Evolutionary conservation across 2,797 vertebrate genomes (phyloP), one percentile per base, ranked within the genome.

Genomic region (Helicolenus hilgendorfi): DNA sequence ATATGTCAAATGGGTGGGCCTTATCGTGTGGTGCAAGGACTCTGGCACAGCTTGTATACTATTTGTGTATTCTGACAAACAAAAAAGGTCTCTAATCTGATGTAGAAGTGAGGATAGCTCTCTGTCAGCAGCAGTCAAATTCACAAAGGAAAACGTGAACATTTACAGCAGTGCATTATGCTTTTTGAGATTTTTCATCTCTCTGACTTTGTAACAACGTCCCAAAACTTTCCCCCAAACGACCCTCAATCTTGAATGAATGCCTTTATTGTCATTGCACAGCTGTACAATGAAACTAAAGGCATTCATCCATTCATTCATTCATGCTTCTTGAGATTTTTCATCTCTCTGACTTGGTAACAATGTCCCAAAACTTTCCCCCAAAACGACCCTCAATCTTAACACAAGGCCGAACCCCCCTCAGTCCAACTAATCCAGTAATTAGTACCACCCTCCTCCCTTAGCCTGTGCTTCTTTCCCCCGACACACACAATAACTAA

Each of bases 401-500:
- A 70, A 59, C 49, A 24, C 33, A 31, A 69, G 33, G 15, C 27
- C 2, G 4, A 24, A n/a, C 15, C 24, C 63, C 26, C 67, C 18
- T 20, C 41, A 55, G 18, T 73, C 73, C 58, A 79, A 53, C 77
- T 86, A 84, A 90, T 91, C 41, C 68, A 71, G 49, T 18, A 26
- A 79, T 88, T 35, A 75, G 58, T 14, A 26, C 31, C 63, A 26
- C 49, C 33, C 55, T 45, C 55, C 53, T 56, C 13, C 62, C 49
- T 4, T 36, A 65, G 15, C 62, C 67, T 72, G 11, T 81, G 11
- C 45, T 29, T 80, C 45, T 77, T 58, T 76, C 53, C 68, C 60
- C 81, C 82, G 69, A 90, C 74, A 77, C 87, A 55, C 53, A 89
- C 64, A 84, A 55, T 77, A 86, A 82, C 82, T 95, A 95, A 95